Conservation (phyloP, 2,113 vertebrate species). For the Leucopsar rothschildi region DNA sequence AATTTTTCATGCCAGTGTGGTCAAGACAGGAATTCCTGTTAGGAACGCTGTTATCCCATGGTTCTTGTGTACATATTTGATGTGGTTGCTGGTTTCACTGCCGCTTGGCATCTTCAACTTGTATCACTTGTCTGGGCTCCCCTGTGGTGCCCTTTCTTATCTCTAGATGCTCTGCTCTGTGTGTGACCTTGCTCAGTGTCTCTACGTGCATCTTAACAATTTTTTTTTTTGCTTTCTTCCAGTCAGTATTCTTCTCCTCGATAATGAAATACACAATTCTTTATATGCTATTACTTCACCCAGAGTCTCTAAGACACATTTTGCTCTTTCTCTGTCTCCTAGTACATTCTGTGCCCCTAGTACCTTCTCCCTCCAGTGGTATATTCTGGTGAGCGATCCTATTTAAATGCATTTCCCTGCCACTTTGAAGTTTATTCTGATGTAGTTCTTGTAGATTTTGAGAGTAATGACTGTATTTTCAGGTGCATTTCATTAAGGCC, state of each 20-base stretch:
- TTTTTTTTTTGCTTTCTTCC: background rate
- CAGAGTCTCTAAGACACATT: background rate
- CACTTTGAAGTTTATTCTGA: background rate
- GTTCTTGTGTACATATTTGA: background rate
- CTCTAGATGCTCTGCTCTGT: background rate
- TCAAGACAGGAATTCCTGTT: background rate
- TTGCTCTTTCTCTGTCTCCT: background rate
- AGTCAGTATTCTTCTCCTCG: background rate
- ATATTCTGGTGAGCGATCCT: background rate
- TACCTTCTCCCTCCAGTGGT: background rate
- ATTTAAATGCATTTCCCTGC: background rate
- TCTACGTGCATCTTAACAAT: background rate
- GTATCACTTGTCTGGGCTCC: background rate
- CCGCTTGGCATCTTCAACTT: background rate
- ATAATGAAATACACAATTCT: background rate
- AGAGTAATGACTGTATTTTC: background rate
- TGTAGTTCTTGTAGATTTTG: background rate
- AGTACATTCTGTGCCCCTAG: background rate
- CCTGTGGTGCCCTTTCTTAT: background rate
- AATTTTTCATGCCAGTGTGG: background rate
- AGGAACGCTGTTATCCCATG: fast-evolving
- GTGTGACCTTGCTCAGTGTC: background rate
- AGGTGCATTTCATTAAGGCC: background rate
- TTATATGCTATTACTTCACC: background rate
- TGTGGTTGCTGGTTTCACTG: background rate